Base-by-base conservation (phyloP, 2,888 invertebrate species). In the Lobophora halterata region DNA sequence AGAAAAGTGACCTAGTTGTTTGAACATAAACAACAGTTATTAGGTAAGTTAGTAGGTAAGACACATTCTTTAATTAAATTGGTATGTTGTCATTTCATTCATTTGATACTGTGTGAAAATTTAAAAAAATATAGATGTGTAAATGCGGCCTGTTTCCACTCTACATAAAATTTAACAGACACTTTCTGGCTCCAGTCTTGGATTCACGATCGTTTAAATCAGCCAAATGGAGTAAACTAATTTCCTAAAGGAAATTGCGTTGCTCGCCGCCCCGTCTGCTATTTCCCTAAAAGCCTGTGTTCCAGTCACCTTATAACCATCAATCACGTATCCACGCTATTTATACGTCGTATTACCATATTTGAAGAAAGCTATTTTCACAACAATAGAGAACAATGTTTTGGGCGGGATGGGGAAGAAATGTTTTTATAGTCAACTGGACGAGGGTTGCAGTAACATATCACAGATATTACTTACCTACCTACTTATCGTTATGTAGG, bases 171-270 rank as follows among this genome's bases (percentile, higher is more conserved):
- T n/a, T n/a, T n/a, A n/a, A n/a, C n/a, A n/a, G n/a, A 9, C 16
- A 13, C 7, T 25, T n/a, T 7, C 5, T 14, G n/a, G 12, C 8
- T 11, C 7, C 2, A 29, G 6, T 7, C 2, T 21, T 21, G 3
- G 3, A 35, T 29, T 44, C 16, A 28, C 16, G 13, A 34, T 32
- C 27, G 31, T 40, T 52, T 43, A 52, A 55, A 52, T 57, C 57
- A 54, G 46, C 35, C 38, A 55, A 61, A 67, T 60, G 58, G 70
- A 61, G 58, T 70, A 69, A 74, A 67, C 68, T 75, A 78, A 85
- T 85, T 85, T 86, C 83, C 86, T 69, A 55, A 49, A 74, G 85
- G 85, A 86, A 85, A 86, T 83, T 80, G 74, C 71, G 67, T 66
- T 55, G 54, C n/a, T n/a, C n/a, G n/a, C n/a, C n/a, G n/a, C n/a